Evolutionary conservation across 2,888 invertebrate species (phyloP).

Genomic region (Brassicogethes aeneus): DNA sequence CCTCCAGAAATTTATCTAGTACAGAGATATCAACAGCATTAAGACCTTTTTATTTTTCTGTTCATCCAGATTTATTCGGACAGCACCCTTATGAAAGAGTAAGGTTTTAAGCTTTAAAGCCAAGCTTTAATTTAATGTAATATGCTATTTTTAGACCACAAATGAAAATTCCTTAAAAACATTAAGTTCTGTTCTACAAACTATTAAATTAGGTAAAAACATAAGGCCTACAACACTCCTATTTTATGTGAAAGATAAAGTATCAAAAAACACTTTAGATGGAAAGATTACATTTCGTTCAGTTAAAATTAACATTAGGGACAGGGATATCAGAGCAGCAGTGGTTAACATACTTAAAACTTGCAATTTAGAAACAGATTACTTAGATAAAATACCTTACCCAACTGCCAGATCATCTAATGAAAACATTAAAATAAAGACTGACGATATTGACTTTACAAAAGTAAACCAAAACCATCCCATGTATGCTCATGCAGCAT

Average conservation of each 20-base stretch:
- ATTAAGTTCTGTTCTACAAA: conserved; percentile 76
- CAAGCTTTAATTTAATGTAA: conserved; percentile 3
- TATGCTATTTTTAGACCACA: conserved; percentile 50
- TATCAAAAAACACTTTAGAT: conserved; percentile 7
- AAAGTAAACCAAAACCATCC: conserved; percentile 44
- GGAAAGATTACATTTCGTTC: conserved; percentile 49
- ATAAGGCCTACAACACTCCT: conserved; percentile 56
- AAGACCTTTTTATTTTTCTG: conserved; percentile 89
- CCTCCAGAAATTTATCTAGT: conserved; percentile 76
- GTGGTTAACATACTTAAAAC: conserved; percentile 69
- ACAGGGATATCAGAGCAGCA: conserved; percentile 59
- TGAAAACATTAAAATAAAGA: conserved; percentile 12
- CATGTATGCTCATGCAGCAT: conserved; percentile 43
- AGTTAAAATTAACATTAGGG: conserved; percentile 64
- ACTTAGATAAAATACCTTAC: conserved; percentile 64
- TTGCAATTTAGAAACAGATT: conserved; percentile 80
- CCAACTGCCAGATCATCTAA: conserved; percentile 21
- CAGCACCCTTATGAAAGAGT: conserved; percentile 84
- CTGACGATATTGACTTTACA: conserved; percentile 31
- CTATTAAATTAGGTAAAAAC: conserved; percentile 56
- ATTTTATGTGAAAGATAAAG: conserved; percentile 66
- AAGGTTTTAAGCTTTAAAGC: conserved; percentile 18
- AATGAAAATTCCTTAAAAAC: conserved; percentile 88
- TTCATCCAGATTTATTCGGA: conserved; percentile 93
- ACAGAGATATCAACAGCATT: conserved; percentile 85